These are phyloP conservation scores for Kryphioiulus occultus DNA, from an alignment of 2,888 invertebrate genomes.

Conservation along the genomic window DNA sequence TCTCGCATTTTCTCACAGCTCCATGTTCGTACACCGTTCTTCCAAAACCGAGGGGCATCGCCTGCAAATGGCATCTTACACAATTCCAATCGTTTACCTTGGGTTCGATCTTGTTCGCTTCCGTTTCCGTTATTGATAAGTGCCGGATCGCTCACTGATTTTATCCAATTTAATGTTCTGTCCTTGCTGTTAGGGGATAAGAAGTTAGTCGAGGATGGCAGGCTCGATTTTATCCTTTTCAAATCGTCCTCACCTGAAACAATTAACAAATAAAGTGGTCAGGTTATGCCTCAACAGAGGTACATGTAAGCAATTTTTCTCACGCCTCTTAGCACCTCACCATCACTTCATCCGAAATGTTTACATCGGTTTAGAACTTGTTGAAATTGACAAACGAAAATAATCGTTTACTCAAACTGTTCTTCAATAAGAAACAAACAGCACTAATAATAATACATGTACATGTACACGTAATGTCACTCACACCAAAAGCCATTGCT, in stretches of 20 bases:
- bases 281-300: background rate
- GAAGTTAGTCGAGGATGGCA: background rate
- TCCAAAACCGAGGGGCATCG: background rate
- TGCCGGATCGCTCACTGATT: background rate
- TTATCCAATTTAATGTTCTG: background rate
- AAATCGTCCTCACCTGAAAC: background rate
- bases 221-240: background rate
- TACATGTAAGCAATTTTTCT: background rate
- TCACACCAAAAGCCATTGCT: too few species aligned
- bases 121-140: background rate
- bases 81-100: background rate
- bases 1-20: background rate
- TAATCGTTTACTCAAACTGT: too few species aligned
- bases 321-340: background rate
- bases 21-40: background rate
- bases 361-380: background rate
- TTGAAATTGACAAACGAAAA: too few species aligned
- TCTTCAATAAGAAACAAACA: too few species aligned
- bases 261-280: background rate
- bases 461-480: too few species aligned
- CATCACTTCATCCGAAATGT: background rate
- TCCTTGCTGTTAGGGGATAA: background rate
- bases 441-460: too few species aligned
- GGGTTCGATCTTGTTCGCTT: background rate
- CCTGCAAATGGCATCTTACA: background rate